Evolutionary conservation across 2,888 invertebrate species (phyloP), one percentile per base, ranked within the genome.

Genomic region (Caenorhabditis sulstoni): DNA sequence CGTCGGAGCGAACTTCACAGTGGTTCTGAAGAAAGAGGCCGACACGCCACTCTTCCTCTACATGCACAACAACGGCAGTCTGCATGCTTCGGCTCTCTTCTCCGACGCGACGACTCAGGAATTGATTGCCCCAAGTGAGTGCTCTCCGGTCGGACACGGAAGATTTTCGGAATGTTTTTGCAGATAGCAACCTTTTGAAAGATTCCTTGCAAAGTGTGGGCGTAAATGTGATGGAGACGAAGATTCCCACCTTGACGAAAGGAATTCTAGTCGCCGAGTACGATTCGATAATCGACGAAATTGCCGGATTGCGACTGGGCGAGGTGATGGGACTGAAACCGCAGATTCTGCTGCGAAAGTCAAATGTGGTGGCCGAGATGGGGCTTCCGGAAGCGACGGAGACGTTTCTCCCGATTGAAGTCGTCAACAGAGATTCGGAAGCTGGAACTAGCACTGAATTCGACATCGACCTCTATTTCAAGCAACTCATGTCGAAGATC

Each of bases 41-140:
- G 88, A 87, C 35, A 77, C 85, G n/a, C 90, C 90, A 2, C 79
- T 90, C 3, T 75, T 90, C 16, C 74, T 90, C 52, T 90, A 89
- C 78, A 87, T 90, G 89, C 86, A 90, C 59, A 84, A 81, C 53
- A 85, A 81, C 58, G 83, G 85, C 22, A 80, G 85, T 44, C 82
- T 85, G 50, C 82, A 84, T 14, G 89, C 89, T 1, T 85, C 87
- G 5, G 90, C 88, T 1, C 79, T 90, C n/a, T 90, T 90, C 76
- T 87, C 87, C 8, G 90, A 90, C 71, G 88, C 89, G 14, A 88
- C 88, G 1, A 83, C 89, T 7, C 81, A 85, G 22, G 77, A 86
- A 49, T 70, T 86, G 14, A 70, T 86, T 20, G 80, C 86, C 3
- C 85, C 85, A 18, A 67, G 79, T 79, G 18, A 71, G 65, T 74